Evolutionary conservation across 2,888 invertebrate species (phyloP).

Genomic region (Temnothorax ravouxi): DNA sequence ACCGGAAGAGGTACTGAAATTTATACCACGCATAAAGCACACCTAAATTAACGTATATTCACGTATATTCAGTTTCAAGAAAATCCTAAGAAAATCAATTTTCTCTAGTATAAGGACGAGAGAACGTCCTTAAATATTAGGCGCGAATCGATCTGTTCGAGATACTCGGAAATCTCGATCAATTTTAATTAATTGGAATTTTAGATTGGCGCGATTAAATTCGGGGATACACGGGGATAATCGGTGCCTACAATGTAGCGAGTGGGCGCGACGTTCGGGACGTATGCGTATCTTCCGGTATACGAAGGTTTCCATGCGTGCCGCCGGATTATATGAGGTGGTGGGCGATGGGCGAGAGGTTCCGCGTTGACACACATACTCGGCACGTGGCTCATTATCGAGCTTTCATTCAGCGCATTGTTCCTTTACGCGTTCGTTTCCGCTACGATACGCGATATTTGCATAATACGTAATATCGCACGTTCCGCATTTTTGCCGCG

Average conservation of each 20-base stretch:
- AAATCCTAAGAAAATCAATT: no score
- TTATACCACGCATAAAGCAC: no score
- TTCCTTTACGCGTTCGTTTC: slow-evolving; percentile 31
- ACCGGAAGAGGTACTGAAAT: no score
- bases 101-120: no score
- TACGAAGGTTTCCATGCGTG: background rate
- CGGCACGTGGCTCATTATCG: slow-evolving; percentile 39
- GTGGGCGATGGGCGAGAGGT: background rate
- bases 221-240: background rate
- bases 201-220: background rate
- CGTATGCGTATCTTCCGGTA: background rate
- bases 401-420: slow-evolving; percentile 52
- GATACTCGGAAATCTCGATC: background rate
- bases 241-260: background rate
- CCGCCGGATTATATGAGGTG: background rate
- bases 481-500: slow-evolving; percentile 17
- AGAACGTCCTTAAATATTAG: no score
- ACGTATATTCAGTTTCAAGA: no score
- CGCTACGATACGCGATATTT: slow-evolving; percentile 34
- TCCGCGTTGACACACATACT: slow-evolving; percentile 43
- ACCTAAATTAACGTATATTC: no score
- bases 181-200: background rate
- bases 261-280: background rate
- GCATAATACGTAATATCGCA: slow-evolving; percentile 24
- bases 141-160: background rate